These are phyloP conservation scores for Lophura nycthemera DNA, from an alignment of 2,113 vertebrate genomes.

Conservation along the genomic window DNA sequence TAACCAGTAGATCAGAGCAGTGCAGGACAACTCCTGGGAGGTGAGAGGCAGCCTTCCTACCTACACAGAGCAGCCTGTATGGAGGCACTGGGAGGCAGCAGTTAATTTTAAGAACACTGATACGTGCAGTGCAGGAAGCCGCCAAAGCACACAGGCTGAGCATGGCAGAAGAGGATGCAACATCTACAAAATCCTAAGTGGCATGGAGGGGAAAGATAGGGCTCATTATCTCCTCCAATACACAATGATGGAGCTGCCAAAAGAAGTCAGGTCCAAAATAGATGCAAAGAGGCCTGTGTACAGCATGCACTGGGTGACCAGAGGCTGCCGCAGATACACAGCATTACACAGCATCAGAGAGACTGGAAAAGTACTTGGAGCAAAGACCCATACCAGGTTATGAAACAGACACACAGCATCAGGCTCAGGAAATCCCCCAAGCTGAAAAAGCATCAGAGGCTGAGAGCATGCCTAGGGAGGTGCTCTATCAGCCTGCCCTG, in stretches of 20 bases:
- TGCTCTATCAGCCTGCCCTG: rapidly evolving
- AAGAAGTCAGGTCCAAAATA: neutral
- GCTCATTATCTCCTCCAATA: neutral
- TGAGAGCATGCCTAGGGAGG: neutral
- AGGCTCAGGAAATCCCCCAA: constrained; percentile 20
- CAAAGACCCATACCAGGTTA: constrained; percentile 1
- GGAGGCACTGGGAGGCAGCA: neutral
- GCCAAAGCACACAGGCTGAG: neutral
- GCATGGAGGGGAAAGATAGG: neutral
- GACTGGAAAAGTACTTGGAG: neutral
- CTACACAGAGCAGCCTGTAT: neutral
- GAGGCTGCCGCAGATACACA: neutral
- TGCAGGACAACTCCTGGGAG: neutral
- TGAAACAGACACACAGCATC: neutral
- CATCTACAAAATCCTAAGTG: neutral
- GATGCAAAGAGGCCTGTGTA: neutral
- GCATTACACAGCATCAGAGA: neutral
- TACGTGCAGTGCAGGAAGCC: neutral
- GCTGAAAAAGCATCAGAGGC: neutral
- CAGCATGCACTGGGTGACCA: rapidly evolving
- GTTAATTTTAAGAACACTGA: neutral
- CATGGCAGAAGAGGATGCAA: neutral
- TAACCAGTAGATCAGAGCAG: neutral
- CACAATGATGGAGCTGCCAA: neutral
- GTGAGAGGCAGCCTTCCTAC: neutral